phyloP scores from a whole-genome alignment of 2,888 invertebrate species.

The Drosophila macrothrix region DNA sequence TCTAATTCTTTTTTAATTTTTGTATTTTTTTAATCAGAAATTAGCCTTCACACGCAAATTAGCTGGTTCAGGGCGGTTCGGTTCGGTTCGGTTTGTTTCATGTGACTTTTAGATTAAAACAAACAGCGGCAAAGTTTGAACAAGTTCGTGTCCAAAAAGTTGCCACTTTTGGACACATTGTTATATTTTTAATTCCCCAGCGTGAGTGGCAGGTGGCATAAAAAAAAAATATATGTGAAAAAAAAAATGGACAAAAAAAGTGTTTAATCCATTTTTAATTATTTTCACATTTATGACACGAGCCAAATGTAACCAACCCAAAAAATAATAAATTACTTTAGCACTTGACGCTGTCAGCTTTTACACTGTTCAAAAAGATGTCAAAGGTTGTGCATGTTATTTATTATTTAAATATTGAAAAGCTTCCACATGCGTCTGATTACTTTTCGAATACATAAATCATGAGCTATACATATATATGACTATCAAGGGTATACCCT shows the following conservation, averaged over 20 bases:
- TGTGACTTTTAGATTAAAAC: conserved; percentile 69
- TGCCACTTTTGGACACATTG: conserved; percentile 42
- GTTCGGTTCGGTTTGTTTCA: conserved; percentile 27
- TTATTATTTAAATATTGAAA: background rate
- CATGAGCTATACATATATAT: background rate
- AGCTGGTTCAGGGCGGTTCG: background rate
- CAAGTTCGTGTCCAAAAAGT: conserved; percentile 58
- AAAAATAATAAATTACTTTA: conserved; percentile 40
- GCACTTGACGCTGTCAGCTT: conserved; percentile 36
- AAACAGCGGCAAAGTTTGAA: conserved; percentile 66
- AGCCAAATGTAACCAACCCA: conserved; percentile 30
- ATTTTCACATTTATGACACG: conserved; percentile 57
- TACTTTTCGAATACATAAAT: background rate
- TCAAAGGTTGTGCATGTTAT: conserved; percentile 8
- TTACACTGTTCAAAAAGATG: conserved; percentile 18
- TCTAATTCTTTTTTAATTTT: background rate
- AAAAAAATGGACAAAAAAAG: conserved; percentile 13
- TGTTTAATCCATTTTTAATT: conserved; percentile 64
- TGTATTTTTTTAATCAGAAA: background rate
- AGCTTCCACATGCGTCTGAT: background rate
- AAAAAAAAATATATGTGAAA: background rate
- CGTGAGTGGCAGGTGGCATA: conserved; percentile 55
- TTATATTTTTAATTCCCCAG: conserved; percentile 34
- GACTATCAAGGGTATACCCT: background rate
- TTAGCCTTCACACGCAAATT: background rate